Evolutionary conservation across 2,113 vertebrate species (phyloP).

Genomic region (Otocyon megalotis): DNA sequence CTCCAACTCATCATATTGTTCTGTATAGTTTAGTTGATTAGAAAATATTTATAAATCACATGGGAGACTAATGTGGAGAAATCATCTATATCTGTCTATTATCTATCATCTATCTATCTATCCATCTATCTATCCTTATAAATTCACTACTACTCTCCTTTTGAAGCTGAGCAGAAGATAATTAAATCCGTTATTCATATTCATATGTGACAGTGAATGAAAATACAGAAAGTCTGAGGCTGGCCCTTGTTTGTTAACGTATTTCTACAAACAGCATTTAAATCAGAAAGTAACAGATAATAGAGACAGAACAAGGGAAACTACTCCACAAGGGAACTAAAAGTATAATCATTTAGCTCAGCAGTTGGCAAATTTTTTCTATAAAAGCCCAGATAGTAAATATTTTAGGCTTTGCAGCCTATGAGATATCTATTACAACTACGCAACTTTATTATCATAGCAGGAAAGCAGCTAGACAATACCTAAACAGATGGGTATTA

Average conservation of each 20-base stretch:
- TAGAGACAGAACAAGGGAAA: not conserved
- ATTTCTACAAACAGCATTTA: not conserved
- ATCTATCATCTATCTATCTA: not conserved
- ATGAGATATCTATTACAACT: not conserved
- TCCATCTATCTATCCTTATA: not conserved
- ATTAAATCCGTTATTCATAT: conserved; percentile 15
- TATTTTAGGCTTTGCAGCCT: not conserved
- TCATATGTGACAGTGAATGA: not conserved
- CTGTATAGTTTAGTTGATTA: not conserved
- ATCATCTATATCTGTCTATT: not conserved
- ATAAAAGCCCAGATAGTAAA: not conserved
- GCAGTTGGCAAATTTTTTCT: not conserved
- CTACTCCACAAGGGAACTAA: not conserved
- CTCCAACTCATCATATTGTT: not conserved
- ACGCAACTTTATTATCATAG: not conserved
- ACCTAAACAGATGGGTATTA: not conserved
- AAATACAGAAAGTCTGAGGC: not conserved
- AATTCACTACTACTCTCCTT: not conserved
- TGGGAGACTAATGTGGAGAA: not conserved
- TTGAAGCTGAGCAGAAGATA: not conserved
- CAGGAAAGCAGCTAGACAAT: not conserved
- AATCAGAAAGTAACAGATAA: not conserved
- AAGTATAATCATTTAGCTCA: not conserved
- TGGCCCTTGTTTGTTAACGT: not conserved
- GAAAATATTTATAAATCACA: conserved; percentile 2